Base-by-base conservation (phyloP, 1,140 invertebrate genomes). In the Aricia agestis region DNA sequence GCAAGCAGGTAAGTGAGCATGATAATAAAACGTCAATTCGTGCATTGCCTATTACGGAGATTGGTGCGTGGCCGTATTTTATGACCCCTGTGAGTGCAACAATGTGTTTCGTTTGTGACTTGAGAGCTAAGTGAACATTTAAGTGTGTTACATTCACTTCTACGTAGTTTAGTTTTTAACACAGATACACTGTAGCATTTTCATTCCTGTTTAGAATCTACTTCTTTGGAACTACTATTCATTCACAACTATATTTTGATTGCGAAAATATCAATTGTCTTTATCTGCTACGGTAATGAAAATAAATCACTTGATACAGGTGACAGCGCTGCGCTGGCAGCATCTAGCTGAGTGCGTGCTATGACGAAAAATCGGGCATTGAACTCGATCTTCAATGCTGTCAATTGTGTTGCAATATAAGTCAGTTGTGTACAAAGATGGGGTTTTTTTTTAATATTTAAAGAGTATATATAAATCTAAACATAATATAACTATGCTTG, bases 11-110 rank as follows among this genome's bases (percentile, higher is more conserved):
- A 82, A 85, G 80, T 80, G 67, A 80, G 78, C 74, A 82, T 83
- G 80, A 84, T 81, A 82, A 79, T 79, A 80, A 70, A 79, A 80
- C 77, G 76, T 81, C 81, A 81, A 75, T 74, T 86, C 86, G 82
- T 89, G 85, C 78, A 75, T 82, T 82, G 78, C 84, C 82, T 86
- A 88, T 86, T 88, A 87, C 70, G 83, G 86, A 78, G 77, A 79
- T 77, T 77, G 76, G 68, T 78, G 76, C 75, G 76, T 81, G 76
- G 74, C 74, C 59, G 74, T 70, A 74, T 73, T 83, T 83, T 84
- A 84, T 79, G 82, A 83, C 77, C 80, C 79, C 75, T 77, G 75
- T 71, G 45, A 52, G 71, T 75, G 76, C 75, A 77, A 80, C 69
- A 78, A 68, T 68, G 17, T 58, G 31, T 61, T 59, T 63, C 59